These are phyloP conservation scores for Acleris emargana DNA, from an alignment of 2,888 invertebrate species.

Conservation along the genomic window DNA sequence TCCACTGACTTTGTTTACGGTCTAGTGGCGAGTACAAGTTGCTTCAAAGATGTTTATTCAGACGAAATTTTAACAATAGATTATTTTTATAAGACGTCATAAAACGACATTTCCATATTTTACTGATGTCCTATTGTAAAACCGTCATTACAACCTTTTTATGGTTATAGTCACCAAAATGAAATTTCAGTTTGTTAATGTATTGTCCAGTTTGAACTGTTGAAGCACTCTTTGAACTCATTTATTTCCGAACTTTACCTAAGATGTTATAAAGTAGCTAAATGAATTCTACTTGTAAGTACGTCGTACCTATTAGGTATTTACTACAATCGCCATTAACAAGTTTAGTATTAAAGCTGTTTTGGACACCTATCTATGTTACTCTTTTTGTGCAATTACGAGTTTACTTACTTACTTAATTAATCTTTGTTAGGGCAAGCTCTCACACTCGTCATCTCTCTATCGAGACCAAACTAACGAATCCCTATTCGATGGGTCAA, in stretches of 20 bases:
- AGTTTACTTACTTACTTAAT: too few species aligned
- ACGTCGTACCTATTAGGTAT: neutral
- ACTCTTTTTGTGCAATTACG: too few species aligned
- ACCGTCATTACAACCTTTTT: constrained; percentile 13
- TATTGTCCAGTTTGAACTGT: too few species aligned
- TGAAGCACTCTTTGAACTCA: too few species aligned
- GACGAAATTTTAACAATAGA: constrained; percentile 25
- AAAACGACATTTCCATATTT: constrained; percentile 22
- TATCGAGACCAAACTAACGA: too few species aligned
- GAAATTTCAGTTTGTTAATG: too few species aligned
- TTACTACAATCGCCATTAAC: neutral
- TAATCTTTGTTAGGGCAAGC: too few species aligned
- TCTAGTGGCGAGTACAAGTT: constrained; percentile 26
- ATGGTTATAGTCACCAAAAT: constrained; percentile 19
- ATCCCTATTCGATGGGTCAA: too few species aligned
- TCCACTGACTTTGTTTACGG: constrained; percentile 40
- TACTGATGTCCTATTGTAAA: constrained; percentile 6
- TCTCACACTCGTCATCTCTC: too few species aligned
- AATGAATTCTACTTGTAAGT: too few species aligned
- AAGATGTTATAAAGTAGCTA: too few species aligned
- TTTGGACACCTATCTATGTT: neutral
- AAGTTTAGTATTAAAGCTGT: neutral
- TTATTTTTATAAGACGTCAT: constrained; percentile 8
- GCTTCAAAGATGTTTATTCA: constrained; percentile 27
- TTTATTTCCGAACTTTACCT: too few species aligned